phyloP scores from a whole-genome alignment of 2,113 vertebrate genomes.

The Coregonus clupeaformis region DNA sequence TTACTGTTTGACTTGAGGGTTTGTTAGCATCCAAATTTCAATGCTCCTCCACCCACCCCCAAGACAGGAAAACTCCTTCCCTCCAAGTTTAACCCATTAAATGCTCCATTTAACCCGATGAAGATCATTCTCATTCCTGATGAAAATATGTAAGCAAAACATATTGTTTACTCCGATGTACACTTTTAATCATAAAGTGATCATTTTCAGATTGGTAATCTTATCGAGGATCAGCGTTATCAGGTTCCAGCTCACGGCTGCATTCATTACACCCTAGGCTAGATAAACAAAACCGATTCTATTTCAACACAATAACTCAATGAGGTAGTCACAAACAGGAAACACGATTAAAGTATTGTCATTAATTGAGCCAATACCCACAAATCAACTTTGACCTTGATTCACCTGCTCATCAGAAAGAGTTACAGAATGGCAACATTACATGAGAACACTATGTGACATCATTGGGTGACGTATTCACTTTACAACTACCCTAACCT shows the following conservation, averaged over 20 bases:
- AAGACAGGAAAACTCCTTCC: constrained; percentile 71
- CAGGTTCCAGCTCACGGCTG: constrained; percentile 13
- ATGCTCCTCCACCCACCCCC: constrained; percentile 62
- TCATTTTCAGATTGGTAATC: constrained; percentile 38
- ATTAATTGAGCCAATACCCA: not conserved
- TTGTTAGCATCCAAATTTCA: constrained; percentile 63
- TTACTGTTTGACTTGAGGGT: constrained; percentile 67
- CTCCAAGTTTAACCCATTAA: constrained; percentile 70
- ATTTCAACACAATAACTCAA: constrained; percentile 29
- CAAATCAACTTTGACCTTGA: not conserved
- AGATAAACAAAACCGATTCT: constrained; percentile 5
- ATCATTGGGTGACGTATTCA: constrained; percentile 25
- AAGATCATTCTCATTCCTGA: not conserved
- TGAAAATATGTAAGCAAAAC: not conserved
- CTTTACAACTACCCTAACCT: not conserved
- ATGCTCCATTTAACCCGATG: constrained; percentile 40
- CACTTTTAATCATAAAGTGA: constrained; percentile 5
- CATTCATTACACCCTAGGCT: not conserved
- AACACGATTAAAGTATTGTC: not conserved
- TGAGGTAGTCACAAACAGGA: constrained; percentile 46
- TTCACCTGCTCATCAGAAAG: not conserved
- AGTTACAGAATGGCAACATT: not conserved
- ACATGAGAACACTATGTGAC: not conserved
- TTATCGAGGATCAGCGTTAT: constrained; percentile 25
- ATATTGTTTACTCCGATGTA: not conserved